phyloP scores from a whole-genome alignment of 2,113 vertebrate species.

The Austrofundulus limnaeus region DNA sequence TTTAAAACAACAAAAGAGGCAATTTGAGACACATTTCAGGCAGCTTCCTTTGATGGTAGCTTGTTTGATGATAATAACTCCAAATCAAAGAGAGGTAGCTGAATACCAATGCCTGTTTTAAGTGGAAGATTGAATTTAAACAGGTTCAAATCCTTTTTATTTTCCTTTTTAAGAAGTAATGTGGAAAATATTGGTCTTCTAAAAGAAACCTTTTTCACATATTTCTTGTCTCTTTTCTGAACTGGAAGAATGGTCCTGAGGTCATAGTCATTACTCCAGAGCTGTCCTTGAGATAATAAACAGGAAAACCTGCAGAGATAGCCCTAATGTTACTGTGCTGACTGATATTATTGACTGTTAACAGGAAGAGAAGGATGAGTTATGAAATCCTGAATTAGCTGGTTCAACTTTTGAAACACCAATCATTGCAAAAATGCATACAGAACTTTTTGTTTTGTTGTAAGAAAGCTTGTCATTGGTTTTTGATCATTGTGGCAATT shows the following conservation, averaged over 20 bases:
- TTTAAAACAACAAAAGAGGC: slow-evolving; percentile 41
- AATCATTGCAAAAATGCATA: not conserved
- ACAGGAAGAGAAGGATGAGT: slow-evolving; percentile 2
- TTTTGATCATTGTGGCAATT: not conserved
- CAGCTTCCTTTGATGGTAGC: slow-evolving; percentile 42
- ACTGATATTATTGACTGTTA: slow-evolving; percentile 17
- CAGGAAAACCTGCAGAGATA: slow-evolving; percentile 21
- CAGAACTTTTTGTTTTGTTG: not conserved
- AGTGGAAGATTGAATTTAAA: slow-evolving; percentile 30
- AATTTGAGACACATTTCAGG: slow-evolving; percentile 13
- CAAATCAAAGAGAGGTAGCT: slow-evolving; percentile 44
- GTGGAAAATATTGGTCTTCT: slow-evolving; percentile 4
- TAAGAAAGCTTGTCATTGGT: not conserved
- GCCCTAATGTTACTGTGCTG: slow-evolving; percentile 1
- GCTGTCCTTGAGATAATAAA: slow-evolving; percentile 21
- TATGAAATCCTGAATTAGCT: not conserved
- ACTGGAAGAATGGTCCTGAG: slow-evolving; percentile 5
- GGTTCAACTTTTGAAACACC: slow-evolving; percentile 1
- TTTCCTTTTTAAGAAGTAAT: too few relatives aligned
- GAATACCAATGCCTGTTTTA: slow-evolving; percentile 17
- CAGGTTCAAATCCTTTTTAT: slow-evolving; percentile 21
- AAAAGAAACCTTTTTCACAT: not conserved
- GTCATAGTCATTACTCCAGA: slow-evolving; percentile 16
- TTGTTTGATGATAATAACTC: slow-evolving; percentile 45
- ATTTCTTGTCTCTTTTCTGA: slow-evolving; percentile 20